These are phyloP conservation scores for Tautogolabrus adspersus DNA, from an alignment of 2,113 vertebrate genomes.

Conservation along the genomic window DNA sequence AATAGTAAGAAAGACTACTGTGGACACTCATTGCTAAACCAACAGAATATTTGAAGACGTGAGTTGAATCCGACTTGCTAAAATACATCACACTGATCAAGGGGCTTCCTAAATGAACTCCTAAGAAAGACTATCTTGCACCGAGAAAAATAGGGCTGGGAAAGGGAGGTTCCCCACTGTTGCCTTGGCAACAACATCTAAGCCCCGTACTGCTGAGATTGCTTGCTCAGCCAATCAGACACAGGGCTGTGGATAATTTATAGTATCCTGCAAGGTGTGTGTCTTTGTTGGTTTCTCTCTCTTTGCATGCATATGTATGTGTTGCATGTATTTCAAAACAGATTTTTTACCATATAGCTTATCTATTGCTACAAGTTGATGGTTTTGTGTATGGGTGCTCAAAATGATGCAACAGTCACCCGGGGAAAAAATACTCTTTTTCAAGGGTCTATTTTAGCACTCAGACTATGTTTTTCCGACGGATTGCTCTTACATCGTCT, in stretches of 20 bases:
- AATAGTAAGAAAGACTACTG: not conserved
- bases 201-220: conserved; percentile 69
- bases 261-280: conserved; percentile 71
- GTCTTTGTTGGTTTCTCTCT: conserved; percentile 25
- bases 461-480: conserved; percentile 29
- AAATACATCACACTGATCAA: conserved; percentile 13
- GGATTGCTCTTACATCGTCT: conserved; percentile 48
- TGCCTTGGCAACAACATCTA: conserved; percentile 86
- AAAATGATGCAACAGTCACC: not conserved
- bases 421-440: not conserved
- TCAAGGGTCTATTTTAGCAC: conserved; percentile 22
- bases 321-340: conserved; percentile 11
- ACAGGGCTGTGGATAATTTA: conserved; percentile 75
- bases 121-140: not conserved
- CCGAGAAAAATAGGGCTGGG: conserved; percentile 58
- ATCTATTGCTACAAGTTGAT: conserved; percentile 21
- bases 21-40: not conserved
- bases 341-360: not conserved
- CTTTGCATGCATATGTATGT: conserved; percentile 5
- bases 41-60: not conserved
- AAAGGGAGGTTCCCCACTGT: conserved; percentile 72
- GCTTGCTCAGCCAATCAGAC: conserved; percentile 78
- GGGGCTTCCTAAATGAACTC: conserved; percentile 17
- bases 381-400: not conserved
- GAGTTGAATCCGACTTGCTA: not conserved